These are phyloP conservation scores for Drosophila punjabiensis DNA, from an alignment of 1,140 invertebrate genomes.

Conservation along the genomic window DNA sequence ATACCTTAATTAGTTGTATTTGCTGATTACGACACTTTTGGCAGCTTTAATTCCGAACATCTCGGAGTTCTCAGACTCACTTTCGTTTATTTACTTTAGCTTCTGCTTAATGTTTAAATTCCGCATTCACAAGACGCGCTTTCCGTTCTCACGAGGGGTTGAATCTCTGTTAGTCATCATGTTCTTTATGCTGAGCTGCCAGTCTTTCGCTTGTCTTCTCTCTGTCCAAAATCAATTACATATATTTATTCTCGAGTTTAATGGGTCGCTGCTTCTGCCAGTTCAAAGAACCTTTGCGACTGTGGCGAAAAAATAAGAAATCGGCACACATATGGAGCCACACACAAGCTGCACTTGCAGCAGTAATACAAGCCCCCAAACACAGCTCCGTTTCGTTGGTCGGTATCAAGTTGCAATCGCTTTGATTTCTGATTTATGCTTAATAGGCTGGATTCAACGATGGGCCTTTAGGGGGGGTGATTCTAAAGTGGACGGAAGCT, in stretches of 20 bases:
- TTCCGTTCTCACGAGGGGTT: not conserved
- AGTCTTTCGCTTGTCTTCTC: not conserved
- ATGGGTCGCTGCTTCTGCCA: conserved; percentile 14
- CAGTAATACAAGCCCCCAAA: conserved; percentile 26
- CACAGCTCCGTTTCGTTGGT: conserved; percentile 17
- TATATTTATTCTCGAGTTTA: conserved; percentile 18
- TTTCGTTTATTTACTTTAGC: not conserved
- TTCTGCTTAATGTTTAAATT: not conserved
- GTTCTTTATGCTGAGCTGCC: conserved; percentile 4
- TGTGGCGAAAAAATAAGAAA: conserved; percentile 13
- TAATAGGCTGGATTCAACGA: conserved; percentile 18
- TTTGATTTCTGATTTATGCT: conserved; percentile 44
- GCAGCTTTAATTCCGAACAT: not conserved
- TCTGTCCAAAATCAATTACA: conserved; percentile 1
- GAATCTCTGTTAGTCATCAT: conserved; percentile 5
- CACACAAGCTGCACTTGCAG: conserved; percentile 18
- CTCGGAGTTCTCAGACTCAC: not conserved
- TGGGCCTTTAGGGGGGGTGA: not conserved
- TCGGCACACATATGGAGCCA: conserved; percentile 3
- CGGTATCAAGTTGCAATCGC: conserved; percentile 27
- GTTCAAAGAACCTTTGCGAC: conserved; percentile 35
- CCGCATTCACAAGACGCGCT: not conserved
- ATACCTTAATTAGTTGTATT: not conserved
- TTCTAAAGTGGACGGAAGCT: not conserved
- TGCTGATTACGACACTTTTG: conserved; percentile 3